Evolutionary conservation across 2,797 vertebrate species (phyloP), one percentile per base, ranked within the genome.

Genomic region (Anguilla pacifica): DNA sequence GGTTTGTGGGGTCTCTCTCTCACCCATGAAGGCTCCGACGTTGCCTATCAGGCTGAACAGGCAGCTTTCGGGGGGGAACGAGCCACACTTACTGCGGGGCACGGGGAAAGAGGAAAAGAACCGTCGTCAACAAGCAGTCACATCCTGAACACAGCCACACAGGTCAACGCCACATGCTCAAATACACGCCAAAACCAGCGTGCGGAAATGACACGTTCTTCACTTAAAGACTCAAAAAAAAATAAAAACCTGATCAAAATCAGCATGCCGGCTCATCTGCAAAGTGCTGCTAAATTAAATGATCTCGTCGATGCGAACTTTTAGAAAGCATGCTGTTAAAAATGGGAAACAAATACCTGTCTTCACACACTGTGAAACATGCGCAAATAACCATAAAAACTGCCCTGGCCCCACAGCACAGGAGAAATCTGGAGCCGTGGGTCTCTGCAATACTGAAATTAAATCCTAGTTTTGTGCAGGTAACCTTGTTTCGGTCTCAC

Each of bases 1-100:
- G 13, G 22, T 59, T 2, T 59, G 57, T 59, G 57, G 13, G 35
- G 35, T 35, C 35, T 57, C 55, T 57, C 92, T 25, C 77, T 97
- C 92, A 98, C 98, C 98, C 97, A 98, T 98, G 94, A 98, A 97
- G 89, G 97, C 97, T 92, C 97, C 98, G 35, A 98, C 91, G 83
- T 98, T 98, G 86, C 97, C 97, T 70, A 98, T 97, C 92, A 98
- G 96, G 92, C 98, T 98, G 96, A 98, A 98, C 91, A 98, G 95
- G 90, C 98, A 98, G 94, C 98, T 98, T 93, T 98, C 98, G 1
- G 98, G 98, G 88, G 98, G 97, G 90, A 91, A 98, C 13, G 97
- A 97, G 88, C 98, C 98, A 89, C 97, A 98, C 94, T 98, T 98
- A 95, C 98, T 98, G 95, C 28, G 91, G 86, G 35, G 84, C 39